Base-by-base conservation (phyloP, 2,797 vertebrate species). In the Phylloscopus collybita region DNA sequence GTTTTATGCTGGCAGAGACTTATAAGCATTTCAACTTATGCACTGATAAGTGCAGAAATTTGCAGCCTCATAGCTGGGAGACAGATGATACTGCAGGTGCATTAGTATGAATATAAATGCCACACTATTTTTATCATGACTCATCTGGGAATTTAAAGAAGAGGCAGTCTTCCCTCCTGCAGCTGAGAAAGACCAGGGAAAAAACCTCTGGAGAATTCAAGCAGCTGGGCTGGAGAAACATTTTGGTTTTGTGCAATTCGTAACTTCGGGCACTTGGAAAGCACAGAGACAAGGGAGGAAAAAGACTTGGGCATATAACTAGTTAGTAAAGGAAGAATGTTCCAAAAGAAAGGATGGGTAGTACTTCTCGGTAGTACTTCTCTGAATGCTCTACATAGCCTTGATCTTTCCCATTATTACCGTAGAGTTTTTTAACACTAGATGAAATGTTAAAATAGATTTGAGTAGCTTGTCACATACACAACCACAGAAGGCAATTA, bases 111-210 rank as follows among this genome's bases (percentile, higher is more conserved):
- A 88, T 76, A 74, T 54, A 84, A 93, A 92, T 67, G 53, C 83
- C 80, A 90, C 56, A 84, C 94, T 96, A 86, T 95, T 95, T 96
- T 95, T 93, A 65, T 86, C 88, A 36, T 86, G 85, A 90, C 62
- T 95, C 92, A 93, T 83, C 49, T 92, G 88, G 89, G 82, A 95
- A 93, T 97, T 95, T 92, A 84, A 94, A 88, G 54, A 92, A 86
- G 59, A 86, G 26, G 11, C 62, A 80, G 44, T 78, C 84, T 94
- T 93, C 54, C 36, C 76, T 91, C 81, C 72, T 75, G 75, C 82
- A 93, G 81, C 82, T 94, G 85, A 94, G 73, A 93, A 87, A 88
- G 83, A 60, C 80, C 78, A 88, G 34, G 69, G 8, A 59, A 75
- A 82, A 90, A 82, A 60, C 19, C 94, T 74, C 78, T 54, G 60